Evolutionary conservation across 2,888 invertebrate species (phyloP), one percentile per base, ranked within the genome.

Genomic region (Athrips mouffetella): DNA sequence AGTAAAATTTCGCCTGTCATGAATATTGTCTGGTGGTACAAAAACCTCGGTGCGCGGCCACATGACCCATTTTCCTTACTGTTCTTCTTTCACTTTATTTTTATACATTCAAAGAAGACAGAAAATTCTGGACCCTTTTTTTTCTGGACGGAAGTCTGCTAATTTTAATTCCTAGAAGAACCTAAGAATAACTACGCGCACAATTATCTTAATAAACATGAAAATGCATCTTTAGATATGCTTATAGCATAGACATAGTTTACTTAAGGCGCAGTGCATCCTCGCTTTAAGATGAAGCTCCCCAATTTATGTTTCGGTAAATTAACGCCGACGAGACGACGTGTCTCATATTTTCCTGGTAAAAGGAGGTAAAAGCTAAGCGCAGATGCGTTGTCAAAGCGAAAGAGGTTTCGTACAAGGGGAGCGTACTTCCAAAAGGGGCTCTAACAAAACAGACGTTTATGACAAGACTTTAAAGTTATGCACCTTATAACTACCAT

Each of bases 351-450:
- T 67, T 67, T 65, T 64, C 58, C 63, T 60, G 47, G 64, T 72
- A 70, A 71, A 67, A 71, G 66, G 62, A 59, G 47, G 64, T 72
- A 70, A 71, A 67, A 71, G 66, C 67, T 46, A 57, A 57, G 62
- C 54, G 57, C 71, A 70, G 67, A 69, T 72, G 71, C 62, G 67
- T 60, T 59, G 63, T 67, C 63, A 69, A 68, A 66, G 67, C 60
- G 54, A 60, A 59, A 60, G 64, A 60, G 62, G 50, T 51, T 20
- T 15, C 41, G 5, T 41, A 37, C 21, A n/a, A 27, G 25, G 27
- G 21, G n/a, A 25, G 27, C 27, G 27, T 5, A 25, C n/a, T n/a
- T n/a, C n/a, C n/a, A n/a, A n/a, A 25, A n/a, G 35, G 13, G 21
- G 18, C 23, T 20, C n/a, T 20, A 23, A 20, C 33, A 45, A 16